Conservation (phyloP, 2,888 invertebrate genomes). For the Stenichneumon culpator region DNA sequence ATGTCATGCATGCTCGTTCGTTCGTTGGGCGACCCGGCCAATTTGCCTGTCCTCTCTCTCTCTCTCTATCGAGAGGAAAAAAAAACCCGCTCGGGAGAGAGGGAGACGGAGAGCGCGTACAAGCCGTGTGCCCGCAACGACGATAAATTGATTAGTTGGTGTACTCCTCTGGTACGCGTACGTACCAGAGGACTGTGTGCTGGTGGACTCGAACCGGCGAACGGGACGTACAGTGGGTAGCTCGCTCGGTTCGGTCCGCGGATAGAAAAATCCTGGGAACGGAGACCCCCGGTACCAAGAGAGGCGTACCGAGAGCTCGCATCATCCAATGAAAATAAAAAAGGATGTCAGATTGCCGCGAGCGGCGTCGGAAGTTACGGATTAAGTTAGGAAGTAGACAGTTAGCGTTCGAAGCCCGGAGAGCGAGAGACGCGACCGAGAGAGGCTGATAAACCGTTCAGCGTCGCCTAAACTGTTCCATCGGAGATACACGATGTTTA, state of each 20-base stretch:
- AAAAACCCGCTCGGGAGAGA: conserved; percentile 47
- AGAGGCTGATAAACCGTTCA: conserved; percentile 70
- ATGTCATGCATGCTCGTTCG: conserved; percentile 74
- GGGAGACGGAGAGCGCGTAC: conserved; percentile 31
- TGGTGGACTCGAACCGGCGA: conserved; percentile 1
- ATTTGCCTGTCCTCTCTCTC: conserved; percentile 69
- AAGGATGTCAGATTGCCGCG: conserved; percentile 85
- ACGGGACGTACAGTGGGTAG: neutral
- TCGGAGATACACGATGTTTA: conserved; percentile 38
- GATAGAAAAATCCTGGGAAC: conserved; percentile 85
- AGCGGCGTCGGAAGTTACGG: conserved; percentile 85
- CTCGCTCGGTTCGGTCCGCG: conserved; percentile 58
- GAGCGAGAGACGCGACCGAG: conserved; percentile 71
- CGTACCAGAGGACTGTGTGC: neutral
- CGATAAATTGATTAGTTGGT: conserved; percentile 84
- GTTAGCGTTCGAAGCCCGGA: conserved; percentile 80
- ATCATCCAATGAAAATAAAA: conserved; percentile 84
- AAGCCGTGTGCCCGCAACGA: conserved; percentile 75
- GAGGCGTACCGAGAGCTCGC: conserved; percentile 67
- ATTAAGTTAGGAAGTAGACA: conserved; percentile 85
- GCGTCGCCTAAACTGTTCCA: conserved; percentile 56
- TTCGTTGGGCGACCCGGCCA: conserved; percentile 68
- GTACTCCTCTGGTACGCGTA: conserved; percentile 46
- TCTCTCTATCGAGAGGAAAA: conserved; percentile 10
- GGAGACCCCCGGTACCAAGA: conserved; percentile 76